phyloP scores from a whole-genome alignment of 2,797 vertebrate species.

The Diglossa cyanea region DNA sequence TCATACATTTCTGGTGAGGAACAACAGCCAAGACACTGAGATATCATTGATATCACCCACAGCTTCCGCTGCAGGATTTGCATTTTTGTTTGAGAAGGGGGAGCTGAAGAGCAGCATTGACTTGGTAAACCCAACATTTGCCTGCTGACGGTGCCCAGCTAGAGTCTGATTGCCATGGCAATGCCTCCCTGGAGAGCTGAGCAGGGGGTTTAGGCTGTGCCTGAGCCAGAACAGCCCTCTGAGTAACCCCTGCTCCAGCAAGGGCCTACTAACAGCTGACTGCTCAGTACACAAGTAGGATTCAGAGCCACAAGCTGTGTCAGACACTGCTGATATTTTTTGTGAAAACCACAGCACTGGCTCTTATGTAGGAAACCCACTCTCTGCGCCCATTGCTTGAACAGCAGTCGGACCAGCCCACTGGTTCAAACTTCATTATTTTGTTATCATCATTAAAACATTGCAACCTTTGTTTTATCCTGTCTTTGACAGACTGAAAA shows the following conservation, averaged over 20 bases:
- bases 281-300: not conserved
- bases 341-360: not conserved
- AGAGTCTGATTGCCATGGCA: not conserved
- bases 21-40: not conserved
- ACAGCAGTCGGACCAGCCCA: not conserved
- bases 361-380: not conserved
- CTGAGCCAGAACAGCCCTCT: not conserved
- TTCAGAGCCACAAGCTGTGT: not conserved
- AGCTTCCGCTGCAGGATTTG: not conserved
- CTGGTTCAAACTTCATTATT: fast-evolving
- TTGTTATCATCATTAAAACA: not conserved
- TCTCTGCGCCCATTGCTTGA: not conserved
- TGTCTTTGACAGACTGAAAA: not conserved
- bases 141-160: not conserved
- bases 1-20: not conserved
- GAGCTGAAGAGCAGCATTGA: not conserved
- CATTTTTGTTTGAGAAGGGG: not conserved
- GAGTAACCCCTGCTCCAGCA: not conserved
- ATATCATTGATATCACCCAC: not conserved
- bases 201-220: not conserved
- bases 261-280: not conserved
- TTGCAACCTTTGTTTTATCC: not conserved
- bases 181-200: not conserved
- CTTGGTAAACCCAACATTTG: not conserved
- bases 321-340: not conserved